Evolutionary conservation across 2,113 vertebrate species (phyloP).

Genomic region (Oryzias melastigma): DNA sequence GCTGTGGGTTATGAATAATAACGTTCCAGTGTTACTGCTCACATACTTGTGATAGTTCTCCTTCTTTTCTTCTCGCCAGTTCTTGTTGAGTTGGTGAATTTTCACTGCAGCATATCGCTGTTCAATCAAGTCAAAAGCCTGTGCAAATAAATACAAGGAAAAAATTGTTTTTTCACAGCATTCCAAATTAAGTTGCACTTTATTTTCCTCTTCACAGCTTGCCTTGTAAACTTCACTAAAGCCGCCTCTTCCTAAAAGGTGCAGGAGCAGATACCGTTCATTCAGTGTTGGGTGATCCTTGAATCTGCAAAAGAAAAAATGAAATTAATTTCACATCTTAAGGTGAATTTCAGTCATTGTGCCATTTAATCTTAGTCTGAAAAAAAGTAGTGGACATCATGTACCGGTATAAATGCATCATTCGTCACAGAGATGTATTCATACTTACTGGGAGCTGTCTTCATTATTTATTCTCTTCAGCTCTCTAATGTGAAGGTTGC

Average conservation of each 20-base stretch:
- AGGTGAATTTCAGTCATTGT: not conserved
- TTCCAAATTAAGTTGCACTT: not conserved
- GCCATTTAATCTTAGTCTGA: not conserved
- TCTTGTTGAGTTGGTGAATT: conserved; percentile 99
- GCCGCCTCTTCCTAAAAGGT: conserved; percentile 96
- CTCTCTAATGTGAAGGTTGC: conserved; percentile 99
- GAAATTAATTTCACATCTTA: not conserved
- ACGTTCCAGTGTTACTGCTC: not conserved
- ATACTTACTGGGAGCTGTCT: conserved; percentile 98
- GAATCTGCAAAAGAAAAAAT: conserved; percentile 79
- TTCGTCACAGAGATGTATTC: conserved; percentile 38
- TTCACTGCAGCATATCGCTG: conserved; percentile 99
- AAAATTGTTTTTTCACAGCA: not conserved
- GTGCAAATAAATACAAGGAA: conserved; percentile 1
- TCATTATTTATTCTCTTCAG: conserved; percentile 99
- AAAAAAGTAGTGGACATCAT: conserved; percentile 6
- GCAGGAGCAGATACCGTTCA: conserved; percentile 94
- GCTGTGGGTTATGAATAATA: not conserved
- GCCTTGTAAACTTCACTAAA: conserved; percentile 99
- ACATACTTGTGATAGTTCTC: conserved; percentile 99
- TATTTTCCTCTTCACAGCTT: conserved; percentile 12
- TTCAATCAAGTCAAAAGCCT: conserved; percentile 99
- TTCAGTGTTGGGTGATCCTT: conserved; percentile 99
- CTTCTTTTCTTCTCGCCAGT: conserved; percentile 99
- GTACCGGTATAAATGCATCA: conserved; percentile 29